These are phyloP conservation scores for Dunckerocampus dactyliophorus DNA, from an alignment of 2,113 vertebrate species.

Conservation along the genomic window DNA sequence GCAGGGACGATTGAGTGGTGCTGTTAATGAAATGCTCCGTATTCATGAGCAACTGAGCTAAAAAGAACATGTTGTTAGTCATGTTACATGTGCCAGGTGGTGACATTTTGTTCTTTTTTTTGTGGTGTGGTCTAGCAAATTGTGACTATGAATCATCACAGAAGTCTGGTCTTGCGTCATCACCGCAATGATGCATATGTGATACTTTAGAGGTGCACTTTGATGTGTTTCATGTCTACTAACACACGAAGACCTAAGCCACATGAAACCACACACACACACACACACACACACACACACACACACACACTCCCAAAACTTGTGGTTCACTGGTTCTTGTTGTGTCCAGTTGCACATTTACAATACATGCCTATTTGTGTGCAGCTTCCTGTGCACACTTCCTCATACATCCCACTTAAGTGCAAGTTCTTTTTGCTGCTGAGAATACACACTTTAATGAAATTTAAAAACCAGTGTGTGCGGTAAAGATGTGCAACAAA, in stretches of 20 bases:
- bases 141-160: slow-evolving; percentile 50
- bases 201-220: not conserved
- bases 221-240: not conserved
- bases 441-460: too few relatives aligned
- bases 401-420: too few relatives aligned
- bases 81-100: slow-evolving; percentile 1
- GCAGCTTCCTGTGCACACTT: too few relatives aligned
- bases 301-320: not conserved
- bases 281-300: too few relatives aligned
- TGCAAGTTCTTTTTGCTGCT: too few relatives aligned
- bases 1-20: slow-evolving; percentile 23
- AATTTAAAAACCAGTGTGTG: too few relatives aligned
- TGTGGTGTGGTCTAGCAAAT: not conserved
- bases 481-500: too few relatives aligned
- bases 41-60: slow-evolving; percentile 38
- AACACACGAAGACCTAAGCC: slow-evolving; percentile 15
- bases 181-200: not conserved
- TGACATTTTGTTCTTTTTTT: slow-evolving; percentile 22
- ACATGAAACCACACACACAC: not conserved
- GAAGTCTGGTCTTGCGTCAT: not conserved
- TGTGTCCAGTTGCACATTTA: too few relatives aligned
- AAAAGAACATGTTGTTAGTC: slow-evolving; percentile 10
- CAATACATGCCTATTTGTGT: too few relatives aligned
- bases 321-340: slow-evolving; percentile 26
- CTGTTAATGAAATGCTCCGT: slow-evolving; percentile 43